Conservation (phyloP, 2,113 vertebrate genomes). For the Perccottus glenii region DNA sequence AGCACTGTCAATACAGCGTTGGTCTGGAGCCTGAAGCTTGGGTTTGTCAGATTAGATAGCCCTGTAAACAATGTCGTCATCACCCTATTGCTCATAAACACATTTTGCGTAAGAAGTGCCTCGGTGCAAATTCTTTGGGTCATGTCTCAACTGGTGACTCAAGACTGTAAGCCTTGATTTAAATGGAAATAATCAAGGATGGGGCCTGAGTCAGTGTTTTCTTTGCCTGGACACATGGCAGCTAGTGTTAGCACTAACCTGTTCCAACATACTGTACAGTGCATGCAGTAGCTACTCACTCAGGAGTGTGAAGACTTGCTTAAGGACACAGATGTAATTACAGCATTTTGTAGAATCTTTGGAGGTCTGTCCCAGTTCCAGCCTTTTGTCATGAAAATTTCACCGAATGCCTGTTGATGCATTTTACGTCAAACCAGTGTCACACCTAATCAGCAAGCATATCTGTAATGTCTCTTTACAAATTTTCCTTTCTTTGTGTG, state of each 20-base stretch:
- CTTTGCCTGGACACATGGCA: neutral
- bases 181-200: neutral
- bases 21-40: neutral
- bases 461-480: too few species aligned
- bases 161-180: slow-evolving; percentile 15
- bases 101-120: neutral
- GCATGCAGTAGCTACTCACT: neutral
- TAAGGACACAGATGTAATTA: neutral
- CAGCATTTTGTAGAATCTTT: neutral
- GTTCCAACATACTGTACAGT: neutral
- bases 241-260: too few species aligned
- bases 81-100: neutral
- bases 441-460: too few species aligned
- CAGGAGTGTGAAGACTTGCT: neutral
- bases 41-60: slow-evolving; percentile 5
- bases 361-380: neutral
- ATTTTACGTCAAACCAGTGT: too few species aligned
- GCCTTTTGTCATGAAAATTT: neutral
- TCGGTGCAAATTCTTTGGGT: slow-evolving; percentile 21
- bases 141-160: slow-evolving; percentile 27
- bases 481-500: neutral
- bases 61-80: slow-evolving; percentile 8
- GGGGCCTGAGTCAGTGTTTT: slow-evolving; percentile 16
- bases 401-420: too few species aligned
- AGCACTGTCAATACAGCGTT: neutral